phyloP scores from a whole-genome alignment of 2,888 invertebrate genomes.

The Lasioglossum calceatum region DNA sequence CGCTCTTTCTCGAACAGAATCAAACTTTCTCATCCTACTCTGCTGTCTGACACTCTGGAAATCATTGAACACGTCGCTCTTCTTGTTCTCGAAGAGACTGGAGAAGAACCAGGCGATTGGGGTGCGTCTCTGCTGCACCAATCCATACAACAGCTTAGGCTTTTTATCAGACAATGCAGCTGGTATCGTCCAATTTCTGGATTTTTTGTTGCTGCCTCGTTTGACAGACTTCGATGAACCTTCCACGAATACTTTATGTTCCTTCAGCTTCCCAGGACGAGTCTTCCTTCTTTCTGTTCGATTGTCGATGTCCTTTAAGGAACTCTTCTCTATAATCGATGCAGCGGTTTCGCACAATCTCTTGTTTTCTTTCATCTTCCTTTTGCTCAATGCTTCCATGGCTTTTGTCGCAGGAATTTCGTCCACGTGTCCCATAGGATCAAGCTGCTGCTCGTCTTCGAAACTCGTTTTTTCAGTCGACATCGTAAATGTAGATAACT shows the following conservation, averaged over 20 bases:
- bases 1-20: not conserved
- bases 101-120: slow-evolving; percentile 32
- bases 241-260: not conserved
- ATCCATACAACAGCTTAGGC: slow-evolving; percentile 50
- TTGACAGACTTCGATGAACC: not conserved
- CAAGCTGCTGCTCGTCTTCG: not conserved
- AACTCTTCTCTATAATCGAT: not conserved
- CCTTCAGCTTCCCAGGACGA: slow-evolving; percentile 6
- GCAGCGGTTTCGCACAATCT: not conserved
- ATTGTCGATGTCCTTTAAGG: not conserved
- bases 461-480: not conserved
- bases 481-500: slow-evolving; percentile 24
- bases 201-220: slow-evolving; percentile 11
- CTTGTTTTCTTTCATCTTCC: not conserved
- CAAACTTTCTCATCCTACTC: not conserved
- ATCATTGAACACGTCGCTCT: not conserved
- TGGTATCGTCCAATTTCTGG: slow-evolving; percentile 55
- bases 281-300: slow-evolving; percentile 7
- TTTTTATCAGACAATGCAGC: slow-evolving; percentile 45
- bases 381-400: not conserved
- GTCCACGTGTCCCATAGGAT: no score
- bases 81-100: slow-evolving; percentile 15
- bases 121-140: slow-evolving; percentile 13
- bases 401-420: not conserved
- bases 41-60: not conserved